These are phyloP conservation scores for Girardinus metallicus DNA, from an alignment of 2,797 vertebrate species.

Conservation along the genomic window DNA sequence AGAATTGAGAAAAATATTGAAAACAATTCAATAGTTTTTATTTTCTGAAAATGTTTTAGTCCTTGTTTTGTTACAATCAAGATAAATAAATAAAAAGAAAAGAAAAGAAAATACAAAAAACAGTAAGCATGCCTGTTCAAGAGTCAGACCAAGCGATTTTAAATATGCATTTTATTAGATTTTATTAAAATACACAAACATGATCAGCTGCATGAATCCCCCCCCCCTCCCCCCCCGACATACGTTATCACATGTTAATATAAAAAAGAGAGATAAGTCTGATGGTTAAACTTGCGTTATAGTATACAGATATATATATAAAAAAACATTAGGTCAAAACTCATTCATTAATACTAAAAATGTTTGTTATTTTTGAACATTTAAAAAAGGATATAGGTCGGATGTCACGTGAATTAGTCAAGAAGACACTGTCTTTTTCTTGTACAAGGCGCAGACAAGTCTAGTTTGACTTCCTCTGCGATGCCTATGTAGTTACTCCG, in stretches of 20 bases:
- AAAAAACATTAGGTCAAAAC: not conserved
- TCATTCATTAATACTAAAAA: not conserved
- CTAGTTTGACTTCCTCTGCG: not conserved
- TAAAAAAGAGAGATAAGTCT: not conserved
- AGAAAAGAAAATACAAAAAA: not conserved
- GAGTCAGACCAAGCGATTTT: not conserved
- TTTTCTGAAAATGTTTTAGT: not conserved
- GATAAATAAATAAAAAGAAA: not conserved
- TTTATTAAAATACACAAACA: not conserved
- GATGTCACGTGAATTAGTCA: conserved; percentile 45
- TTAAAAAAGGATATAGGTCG: not conserved
- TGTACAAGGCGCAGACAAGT: fast-evolving
- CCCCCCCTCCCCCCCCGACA: not conserved
- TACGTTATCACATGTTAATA: not conserved
- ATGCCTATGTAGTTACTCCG: fast-evolving
- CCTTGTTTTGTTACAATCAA: not conserved
- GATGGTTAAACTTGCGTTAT: not conserved
- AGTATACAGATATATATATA: not conserved
- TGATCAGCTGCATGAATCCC: not conserved
- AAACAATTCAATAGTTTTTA: not conserved
- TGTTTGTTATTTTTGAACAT: not conserved
- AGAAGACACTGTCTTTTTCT: conserved; percentile 12
- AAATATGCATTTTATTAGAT: not conserved
- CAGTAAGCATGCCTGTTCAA: not conserved
- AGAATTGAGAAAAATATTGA: not conserved